These are phyloP conservation scores for Apteryx owenii DNA, from an alignment of 2,113 vertebrate genomes.

Conservation along the genomic window DNA sequence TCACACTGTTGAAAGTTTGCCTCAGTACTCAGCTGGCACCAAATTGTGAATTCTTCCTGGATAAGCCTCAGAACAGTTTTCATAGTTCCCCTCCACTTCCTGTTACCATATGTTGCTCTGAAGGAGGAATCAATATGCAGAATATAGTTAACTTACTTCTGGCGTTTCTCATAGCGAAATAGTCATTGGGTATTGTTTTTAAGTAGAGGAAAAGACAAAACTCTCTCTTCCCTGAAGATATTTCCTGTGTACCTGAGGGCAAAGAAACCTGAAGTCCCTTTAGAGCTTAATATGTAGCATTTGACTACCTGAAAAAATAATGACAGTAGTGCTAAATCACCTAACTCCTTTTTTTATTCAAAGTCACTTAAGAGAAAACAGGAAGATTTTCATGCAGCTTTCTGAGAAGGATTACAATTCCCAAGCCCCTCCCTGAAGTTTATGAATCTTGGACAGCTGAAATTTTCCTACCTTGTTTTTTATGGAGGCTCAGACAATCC, in stretches of 20 bases:
- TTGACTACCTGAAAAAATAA: not conserved
- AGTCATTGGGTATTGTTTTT: not conserved
- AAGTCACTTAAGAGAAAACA: not conserved
- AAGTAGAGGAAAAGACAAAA: not conserved
- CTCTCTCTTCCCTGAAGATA: not conserved
- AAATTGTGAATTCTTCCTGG: not conserved
- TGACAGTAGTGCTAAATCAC: not conserved
- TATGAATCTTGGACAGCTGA: not conserved
- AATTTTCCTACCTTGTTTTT: slow-evolving; percentile 32
- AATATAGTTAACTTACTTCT: not conserved
- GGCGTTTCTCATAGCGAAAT: not conserved
- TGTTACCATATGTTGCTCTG: not conserved
- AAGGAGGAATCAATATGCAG: not conserved
- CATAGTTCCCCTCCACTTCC: not conserved
- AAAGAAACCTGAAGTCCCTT: not conserved
- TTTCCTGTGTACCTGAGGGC: not conserved
- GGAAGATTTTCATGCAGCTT: not conserved
- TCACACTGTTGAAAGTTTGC: not conserved
- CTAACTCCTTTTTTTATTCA: not conserved
- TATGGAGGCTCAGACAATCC: not conserved
- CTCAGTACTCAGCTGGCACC: not conserved
- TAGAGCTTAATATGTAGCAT: not conserved
- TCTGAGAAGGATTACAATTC: not conserved
- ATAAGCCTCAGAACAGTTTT: not conserved
- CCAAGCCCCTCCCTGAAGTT: not conserved